These are phyloP conservation scores for Leguminivora glycinivorella DNA, from an alignment of 1,140 invertebrate genomes.

Conservation along the genomic window DNA sequence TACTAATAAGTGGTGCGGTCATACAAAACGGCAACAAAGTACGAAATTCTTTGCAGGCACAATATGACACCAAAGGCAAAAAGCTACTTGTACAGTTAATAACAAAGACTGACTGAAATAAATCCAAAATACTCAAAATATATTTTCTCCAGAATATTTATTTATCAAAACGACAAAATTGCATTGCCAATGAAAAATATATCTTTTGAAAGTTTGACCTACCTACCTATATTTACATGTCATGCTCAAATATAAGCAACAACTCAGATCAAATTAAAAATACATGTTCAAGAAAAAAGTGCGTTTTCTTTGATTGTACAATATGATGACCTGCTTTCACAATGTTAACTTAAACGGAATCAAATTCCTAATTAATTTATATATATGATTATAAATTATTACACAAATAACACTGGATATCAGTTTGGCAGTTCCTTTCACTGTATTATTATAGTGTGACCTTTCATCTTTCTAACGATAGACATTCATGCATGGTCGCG, in stretches of 20 bases:
- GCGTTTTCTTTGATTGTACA: background rate
- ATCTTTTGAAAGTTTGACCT: background rate
- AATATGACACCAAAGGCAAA: background rate
- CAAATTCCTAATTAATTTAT: no score
- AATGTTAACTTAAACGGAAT: no score
- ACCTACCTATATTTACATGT: constrained; percentile 10
- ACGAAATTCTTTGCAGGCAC: no score
- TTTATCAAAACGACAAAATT: background rate
- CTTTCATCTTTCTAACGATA: no score
- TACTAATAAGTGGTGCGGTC: no score
- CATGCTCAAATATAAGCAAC: background rate
- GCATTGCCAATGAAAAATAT: constrained; percentile 1
- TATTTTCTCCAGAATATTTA: background rate
- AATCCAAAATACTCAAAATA: background rate
- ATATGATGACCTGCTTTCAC: background rate
- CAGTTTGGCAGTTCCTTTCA: no score
- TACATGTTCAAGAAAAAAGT: background rate
- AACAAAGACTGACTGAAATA: background rate
- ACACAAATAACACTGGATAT: no score
- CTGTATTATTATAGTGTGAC: no score
- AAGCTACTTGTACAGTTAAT: background rate
- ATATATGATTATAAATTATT: no score
- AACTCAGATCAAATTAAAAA: constrained; percentile 14
- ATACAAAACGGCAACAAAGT: no score
- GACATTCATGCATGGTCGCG: no score